Evolutionary conservation across 2,113 vertebrate genomes (phyloP), one percentile per base, ranked within the genome.

Genomic region (Aspidoscelis tigris): DNA sequence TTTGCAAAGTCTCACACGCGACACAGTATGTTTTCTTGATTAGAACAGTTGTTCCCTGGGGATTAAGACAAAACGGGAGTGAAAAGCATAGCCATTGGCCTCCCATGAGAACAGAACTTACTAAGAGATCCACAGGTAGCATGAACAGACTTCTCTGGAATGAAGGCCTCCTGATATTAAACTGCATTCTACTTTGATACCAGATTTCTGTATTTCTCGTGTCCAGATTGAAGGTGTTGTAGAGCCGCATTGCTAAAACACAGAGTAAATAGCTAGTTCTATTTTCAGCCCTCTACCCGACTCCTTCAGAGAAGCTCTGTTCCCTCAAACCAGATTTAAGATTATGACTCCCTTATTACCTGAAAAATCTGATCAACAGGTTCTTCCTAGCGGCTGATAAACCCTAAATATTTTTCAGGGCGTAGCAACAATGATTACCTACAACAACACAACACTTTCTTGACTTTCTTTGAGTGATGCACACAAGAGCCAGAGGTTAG

Each of bases 21-120:
- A 89, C 18, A 12, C 70, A 77, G 82, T 69, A 81, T 86, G 87
- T 87, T 90, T 72, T 89, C 39, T 85, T 87, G 81, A 83, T 87
- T 14, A 33, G 84, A 93, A 88, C 89, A 92, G 86, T 91, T 89
- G 91, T 75, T 93, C 88, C 84, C 85, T 84, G 21, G 86, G 89
- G 91, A 93, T 87, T 84, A 89, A 86, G 91, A 82, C 47, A 0
- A 0, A 79, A n/a, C 43, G 43, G 21, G 18, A 89, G 80, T 75
- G 89, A 82, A 91, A 85, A 87, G 89, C 85, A 80, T 81, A 0
- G 0, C 33, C 33, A 33, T 33, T 78, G 83, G 80, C 75, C 85
- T 50, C 82, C 66, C 80, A 75, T 8, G 70, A 65, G 87, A 85
- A 72, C 69, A 72, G 85, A 81, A 39, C 11, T 4, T 72, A 87